Conservation (phyloP, 2,113 vertebrate genomes). For the Pantherophis guttatus region DNA sequence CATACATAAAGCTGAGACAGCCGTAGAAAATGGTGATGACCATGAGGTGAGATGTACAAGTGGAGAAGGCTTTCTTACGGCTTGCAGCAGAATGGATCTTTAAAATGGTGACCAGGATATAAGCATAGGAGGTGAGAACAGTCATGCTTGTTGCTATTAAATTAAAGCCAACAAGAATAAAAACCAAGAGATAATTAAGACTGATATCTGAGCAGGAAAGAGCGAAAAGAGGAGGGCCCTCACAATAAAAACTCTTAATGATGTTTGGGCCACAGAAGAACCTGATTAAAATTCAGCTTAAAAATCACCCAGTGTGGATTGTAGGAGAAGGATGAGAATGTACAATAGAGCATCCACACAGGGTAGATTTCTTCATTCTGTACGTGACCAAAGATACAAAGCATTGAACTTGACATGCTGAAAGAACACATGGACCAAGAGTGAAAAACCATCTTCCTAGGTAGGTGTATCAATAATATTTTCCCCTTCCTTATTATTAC, state of each 20-base stretch:
- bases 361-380: background rate
- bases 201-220: constrained; percentile 14
- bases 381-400: background rate
- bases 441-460: background rate
- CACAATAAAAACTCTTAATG: constrained; percentile 18
- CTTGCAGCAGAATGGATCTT: background rate
- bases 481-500: background rate
- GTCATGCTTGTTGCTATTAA: background rate
- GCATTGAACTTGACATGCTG: background rate
- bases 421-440: background rate
- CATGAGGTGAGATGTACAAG: constrained; percentile 4
- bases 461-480: background rate
- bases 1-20: background rate
- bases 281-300: background rate
- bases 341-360: background rate
- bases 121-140: background rate
- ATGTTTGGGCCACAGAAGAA: constrained; percentile 7
- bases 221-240: background rate
- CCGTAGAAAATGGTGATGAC: background rate
- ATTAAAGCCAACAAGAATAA: background rate
- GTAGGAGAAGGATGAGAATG: background rate
- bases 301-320: background rate
- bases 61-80: background rate
- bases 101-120: background rate
- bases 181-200: background rate